These are phyloP conservation scores for Latrodectus hesperus DNA, from an alignment of 2,888 invertebrate genomes.

Conservation along the genomic window DNA sequence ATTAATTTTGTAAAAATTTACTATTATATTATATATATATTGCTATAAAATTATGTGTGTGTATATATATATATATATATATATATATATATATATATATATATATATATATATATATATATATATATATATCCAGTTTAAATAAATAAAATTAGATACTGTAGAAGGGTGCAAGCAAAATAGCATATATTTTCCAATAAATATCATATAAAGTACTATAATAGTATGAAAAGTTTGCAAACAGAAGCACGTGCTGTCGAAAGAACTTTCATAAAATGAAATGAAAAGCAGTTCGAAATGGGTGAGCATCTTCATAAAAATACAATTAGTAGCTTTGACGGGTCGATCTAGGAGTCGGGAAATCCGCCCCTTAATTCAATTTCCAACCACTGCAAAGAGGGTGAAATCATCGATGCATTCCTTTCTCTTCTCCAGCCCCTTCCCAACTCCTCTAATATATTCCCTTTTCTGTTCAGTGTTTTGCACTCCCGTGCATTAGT, in stretches of 20 bases:
- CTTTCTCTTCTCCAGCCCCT: conserved; percentile 3
- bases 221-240: background rate
- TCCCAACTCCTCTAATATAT: background rate
- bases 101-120: too few species aligned
- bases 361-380: conserved; percentile 39
- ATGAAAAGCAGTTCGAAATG: background rate
- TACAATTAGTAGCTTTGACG: conserved; percentile 44
- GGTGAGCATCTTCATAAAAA: conserved; percentile 27
- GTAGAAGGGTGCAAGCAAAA: too few species aligned
- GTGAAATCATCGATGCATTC: conserved; percentile 39
- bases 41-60: too few species aligned
- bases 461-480: background rate
- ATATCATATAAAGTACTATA: too few species aligned
- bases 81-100: too few species aligned
- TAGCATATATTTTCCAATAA: too few species aligned
- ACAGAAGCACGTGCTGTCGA: background rate
- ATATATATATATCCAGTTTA: too few species aligned
- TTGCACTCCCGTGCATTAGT: background rate
- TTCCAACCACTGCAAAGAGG: conserved; percentile 21
- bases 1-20: too few species aligned
- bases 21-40: too few species aligned
- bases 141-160: too few species aligned
- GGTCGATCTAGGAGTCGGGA: conserved; percentile 17
- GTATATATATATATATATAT: too few species aligned
- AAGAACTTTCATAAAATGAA: conserved; percentile 31